Evolutionary conservation across 2,888 invertebrate species (phyloP).

Genomic region (Dryobotodes eremita): DNA sequence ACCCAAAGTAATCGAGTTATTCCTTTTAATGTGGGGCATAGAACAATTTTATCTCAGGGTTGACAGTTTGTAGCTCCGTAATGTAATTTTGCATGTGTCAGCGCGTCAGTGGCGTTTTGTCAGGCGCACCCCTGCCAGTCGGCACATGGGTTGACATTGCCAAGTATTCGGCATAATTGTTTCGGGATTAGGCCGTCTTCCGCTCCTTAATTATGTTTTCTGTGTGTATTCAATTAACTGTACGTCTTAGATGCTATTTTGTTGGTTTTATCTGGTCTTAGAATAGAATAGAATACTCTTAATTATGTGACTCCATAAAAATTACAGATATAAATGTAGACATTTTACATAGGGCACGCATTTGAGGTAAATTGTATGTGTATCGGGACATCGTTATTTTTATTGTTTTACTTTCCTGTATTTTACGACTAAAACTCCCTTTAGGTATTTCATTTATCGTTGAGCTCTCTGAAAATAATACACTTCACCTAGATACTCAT

Average conservation of each 20-base stretch:
- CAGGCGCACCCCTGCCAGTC: conserved; percentile 64
- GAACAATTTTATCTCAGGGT: conserved; percentile 59
- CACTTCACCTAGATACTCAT: background rate
- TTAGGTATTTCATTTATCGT: too few relatives aligned
- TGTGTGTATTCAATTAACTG: conserved; percentile 12
- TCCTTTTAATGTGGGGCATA: conserved; percentile 51
- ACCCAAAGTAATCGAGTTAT: conserved; percentile 53
- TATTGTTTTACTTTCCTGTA: background rate
- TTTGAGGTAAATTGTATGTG: too few relatives aligned
- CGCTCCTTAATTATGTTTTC: conserved; percentile 36
- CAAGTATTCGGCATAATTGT: conserved; percentile 69
- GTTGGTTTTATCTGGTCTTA: background rate
- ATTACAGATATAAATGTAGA: too few relatives aligned
- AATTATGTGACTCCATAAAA: too few relatives aligned
- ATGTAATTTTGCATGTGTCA: conserved; percentile 85
- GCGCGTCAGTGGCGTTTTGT: conserved; percentile 76
- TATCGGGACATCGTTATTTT: too few relatives aligned
- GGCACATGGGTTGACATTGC: conserved; percentile 56
- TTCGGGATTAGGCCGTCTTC: conserved; percentile 55
- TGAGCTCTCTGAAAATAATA: background rate
- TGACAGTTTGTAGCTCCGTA: conserved; percentile 65
- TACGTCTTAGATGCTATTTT: conserved; percentile 7
- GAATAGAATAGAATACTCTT: too few relatives aligned
- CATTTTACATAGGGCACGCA: too few relatives aligned
- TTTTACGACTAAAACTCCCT: too few relatives aligned